A percentile compares a stretch with the other conserved stretches of the same genome.
Evolutionary conservation across 2,888 invertebrate genomes (phyloP).

Genomic region (Erannis defoliaria): DNA sequence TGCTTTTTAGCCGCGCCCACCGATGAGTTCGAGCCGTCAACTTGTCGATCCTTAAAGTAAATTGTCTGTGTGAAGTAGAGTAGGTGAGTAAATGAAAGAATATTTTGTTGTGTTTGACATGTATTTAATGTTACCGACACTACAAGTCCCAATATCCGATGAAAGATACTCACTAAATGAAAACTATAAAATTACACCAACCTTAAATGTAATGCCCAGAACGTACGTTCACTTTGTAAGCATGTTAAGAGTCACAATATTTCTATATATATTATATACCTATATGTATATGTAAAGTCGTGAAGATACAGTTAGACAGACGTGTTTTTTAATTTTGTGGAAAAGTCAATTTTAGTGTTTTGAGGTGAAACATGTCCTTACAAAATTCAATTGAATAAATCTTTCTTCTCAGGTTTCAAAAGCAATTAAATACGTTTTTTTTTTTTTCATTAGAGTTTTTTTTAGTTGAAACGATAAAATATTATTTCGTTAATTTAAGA

Average conservation of each 20-base stretch:
- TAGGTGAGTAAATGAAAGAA: conserved; percentile 82
- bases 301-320: conserved; percentile 56
- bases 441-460: too few species aligned
- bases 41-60: too few species aligned
- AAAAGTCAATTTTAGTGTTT: conserved; percentile 26
- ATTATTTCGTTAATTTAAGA: too few species aligned
- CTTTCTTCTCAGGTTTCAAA: too few species aligned
- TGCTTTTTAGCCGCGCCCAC: too few species aligned
- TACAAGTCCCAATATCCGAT: conserved; percentile 80
- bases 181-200: conserved; percentile 69
- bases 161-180: conserved; percentile 66
- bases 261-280: conserved; percentile 22
- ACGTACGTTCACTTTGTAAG: conserved; percentile 70
- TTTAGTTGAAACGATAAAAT: too few species aligned
- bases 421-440: too few species aligned
- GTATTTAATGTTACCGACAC: conserved; percentile 85
- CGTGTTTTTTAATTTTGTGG: conserved; percentile 6
- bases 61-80: not conserved
- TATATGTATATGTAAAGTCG: conserved; percentile 38
- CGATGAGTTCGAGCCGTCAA: too few species aligned
- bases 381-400: too few species aligned
- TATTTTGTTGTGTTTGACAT: conserved; percentile 82
- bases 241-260: conserved; percentile 53
- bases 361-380: too few species aligned
- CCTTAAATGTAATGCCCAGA: conserved; percentile 65